Percentiles rank a stretch among this genome's conserved stretches.
These are phyloP conservation scores for Pogonomyrmex barbatus DNA, from an alignment of 1,140 invertebrate species.

Conservation along the genomic window DNA sequence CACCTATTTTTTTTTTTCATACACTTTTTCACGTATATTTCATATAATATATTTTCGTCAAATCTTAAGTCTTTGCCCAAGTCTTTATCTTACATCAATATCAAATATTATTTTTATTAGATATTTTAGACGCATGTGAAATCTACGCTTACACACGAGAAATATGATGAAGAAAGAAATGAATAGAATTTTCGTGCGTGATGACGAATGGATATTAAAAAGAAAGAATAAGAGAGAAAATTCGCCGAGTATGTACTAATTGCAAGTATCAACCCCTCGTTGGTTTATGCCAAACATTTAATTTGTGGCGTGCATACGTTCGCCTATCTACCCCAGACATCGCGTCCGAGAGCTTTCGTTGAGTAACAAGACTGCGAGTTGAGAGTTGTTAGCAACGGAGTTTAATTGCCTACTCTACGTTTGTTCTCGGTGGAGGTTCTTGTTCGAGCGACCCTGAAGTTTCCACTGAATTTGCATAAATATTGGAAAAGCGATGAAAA, in stretches of 20 bases:
- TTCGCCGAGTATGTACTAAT: conserved; percentile 46
- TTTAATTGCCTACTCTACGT: conserved; percentile 51
- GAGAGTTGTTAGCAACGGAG: conserved; percentile 56
- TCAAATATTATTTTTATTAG: neutral
- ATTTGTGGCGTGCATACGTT: conserved; percentile 60
- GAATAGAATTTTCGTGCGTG: neutral
- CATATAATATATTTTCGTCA: too few species aligned
- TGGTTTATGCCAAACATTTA: conserved; percentile 65
- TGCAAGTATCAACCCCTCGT: conserved; percentile 62
- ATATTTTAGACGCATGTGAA: neutral
- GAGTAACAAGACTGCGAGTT: conserved; percentile 58
- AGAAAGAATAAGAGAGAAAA: conserved; percentile 14
- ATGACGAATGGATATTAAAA: conserved; percentile 3
- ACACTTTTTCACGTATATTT: too few species aligned
- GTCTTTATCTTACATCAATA: neutral
- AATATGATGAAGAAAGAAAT: too few species aligned
- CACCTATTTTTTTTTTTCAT: too few species aligned
- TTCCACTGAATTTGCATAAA: conserved; percentile 45
- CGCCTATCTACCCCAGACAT: conserved; percentile 62
- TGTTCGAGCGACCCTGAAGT: conserved; percentile 20
- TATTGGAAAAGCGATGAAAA: neutral
- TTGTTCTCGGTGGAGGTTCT: conserved; percentile 39
- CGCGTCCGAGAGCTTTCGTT: conserved; percentile 50
- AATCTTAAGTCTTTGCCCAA: neutral
- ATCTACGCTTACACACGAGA: neutral